Evolutionary conservation across 2,797 vertebrate species (phyloP).

Genomic region (Phalloptychus januarius): DNA sequence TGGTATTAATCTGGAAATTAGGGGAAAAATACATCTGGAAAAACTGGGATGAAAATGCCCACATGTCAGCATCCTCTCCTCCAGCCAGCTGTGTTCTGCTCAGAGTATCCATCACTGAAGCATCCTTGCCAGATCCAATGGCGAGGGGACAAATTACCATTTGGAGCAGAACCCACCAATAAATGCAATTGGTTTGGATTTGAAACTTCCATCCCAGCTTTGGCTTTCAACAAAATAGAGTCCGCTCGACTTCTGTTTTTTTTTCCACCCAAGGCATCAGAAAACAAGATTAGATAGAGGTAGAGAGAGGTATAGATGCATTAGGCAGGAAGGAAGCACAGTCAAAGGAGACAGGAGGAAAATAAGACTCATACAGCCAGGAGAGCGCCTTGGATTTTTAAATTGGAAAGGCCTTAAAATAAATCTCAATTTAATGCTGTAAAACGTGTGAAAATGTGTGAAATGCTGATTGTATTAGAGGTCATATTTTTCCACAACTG

Average conservation of each 20-base stretch:
- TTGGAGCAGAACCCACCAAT: conserved; percentile 58
- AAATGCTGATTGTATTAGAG: conserved; percentile 37
- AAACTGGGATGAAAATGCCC: conserved; percentile 12
- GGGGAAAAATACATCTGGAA: not conserved
- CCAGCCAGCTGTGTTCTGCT: conserved; percentile 30
- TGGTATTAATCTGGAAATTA: not conserved
- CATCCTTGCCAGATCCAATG: conserved; percentile 28
- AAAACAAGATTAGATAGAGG: conserved; percentile 66
- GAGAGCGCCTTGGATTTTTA: conserved; percentile 42
- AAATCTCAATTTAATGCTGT: conserved; percentile 51
- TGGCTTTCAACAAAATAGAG: conserved; percentile 67
- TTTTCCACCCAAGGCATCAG: conserved; percentile 44
- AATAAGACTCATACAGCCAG: conserved; percentile 39
- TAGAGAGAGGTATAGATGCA: conserved; percentile 32
- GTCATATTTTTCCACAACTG: conserved; percentile 35
- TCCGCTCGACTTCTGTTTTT: conserved; percentile 36
- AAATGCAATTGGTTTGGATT: conserved; percentile 65
- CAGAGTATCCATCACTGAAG: conserved; percentile 50
- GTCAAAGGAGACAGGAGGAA: conserved; percentile 34
- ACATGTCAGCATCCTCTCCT: conserved; percentile 15
- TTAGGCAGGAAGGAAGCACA: conserved; percentile 26
- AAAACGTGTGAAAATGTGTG: conserved; percentile 37
- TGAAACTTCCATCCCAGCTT: conserved; percentile 60
- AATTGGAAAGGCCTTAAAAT: conserved; percentile 50
- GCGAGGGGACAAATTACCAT: conserved; percentile 63